phyloP scores from a whole-genome alignment of 2,797 vertebrate species.

The Siniperca scherzeri region DNA sequence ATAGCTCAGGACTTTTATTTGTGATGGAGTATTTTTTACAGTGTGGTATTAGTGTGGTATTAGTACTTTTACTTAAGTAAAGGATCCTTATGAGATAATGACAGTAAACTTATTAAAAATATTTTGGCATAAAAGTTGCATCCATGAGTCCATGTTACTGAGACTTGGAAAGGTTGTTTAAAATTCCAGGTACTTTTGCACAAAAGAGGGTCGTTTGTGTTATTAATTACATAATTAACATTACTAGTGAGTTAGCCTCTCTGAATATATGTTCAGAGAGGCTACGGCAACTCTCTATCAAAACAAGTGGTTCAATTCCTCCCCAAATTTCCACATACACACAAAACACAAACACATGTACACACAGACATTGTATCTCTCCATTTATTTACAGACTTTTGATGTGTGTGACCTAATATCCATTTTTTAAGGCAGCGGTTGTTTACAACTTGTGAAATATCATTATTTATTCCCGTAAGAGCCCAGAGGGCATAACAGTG shows the following conservation, averaged over 20 bases:
- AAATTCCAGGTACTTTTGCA: background rate
- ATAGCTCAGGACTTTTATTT: too few relatives aligned
- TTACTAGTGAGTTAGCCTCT: background rate
- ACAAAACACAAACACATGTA: slow-evolving; percentile 1
- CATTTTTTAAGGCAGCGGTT: slow-evolving; percentile 53
- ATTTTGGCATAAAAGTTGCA: background rate
- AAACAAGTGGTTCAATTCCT: background rate
- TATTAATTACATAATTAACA: background rate
- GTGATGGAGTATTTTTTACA: too few relatives aligned
- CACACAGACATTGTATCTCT: background rate
- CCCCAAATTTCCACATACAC: background rate
- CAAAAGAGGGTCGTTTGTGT: too few relatives aligned
- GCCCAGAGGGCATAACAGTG: slow-evolving; percentile 35
- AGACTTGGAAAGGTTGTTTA: background rate
- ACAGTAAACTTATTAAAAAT: background rate
- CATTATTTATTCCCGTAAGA: slow-evolving; percentile 38
- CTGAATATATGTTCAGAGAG: background rate
- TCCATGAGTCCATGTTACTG: background rate
- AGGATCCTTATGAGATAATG: background rate
- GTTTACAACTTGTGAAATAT: slow-evolving; percentile 58
- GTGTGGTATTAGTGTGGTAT: too few relatives aligned
- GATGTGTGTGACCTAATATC: slow-evolving; percentile 39
- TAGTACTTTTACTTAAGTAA: background rate
- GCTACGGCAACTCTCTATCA: background rate
- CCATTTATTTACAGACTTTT: slow-evolving; percentile 46